Evolutionary conservation across 2,888 invertebrate genomes (phyloP), one percentile per base, ranked within the genome.

Genomic region (Rhagonycha fulva): DNA sequence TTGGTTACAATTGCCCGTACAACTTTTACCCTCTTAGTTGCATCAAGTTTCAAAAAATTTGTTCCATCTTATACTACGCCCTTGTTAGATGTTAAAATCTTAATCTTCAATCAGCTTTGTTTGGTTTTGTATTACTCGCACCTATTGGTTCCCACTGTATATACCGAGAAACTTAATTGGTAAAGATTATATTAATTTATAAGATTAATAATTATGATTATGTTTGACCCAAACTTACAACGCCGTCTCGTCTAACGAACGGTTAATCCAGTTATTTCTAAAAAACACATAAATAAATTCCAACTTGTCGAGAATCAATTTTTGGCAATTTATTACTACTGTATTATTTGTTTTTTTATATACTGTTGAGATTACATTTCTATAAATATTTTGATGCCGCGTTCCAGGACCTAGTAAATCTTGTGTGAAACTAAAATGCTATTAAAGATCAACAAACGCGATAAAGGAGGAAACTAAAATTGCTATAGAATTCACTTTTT

Each of bases 1-100:
- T 76, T 76, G 71, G 62, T 77, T 77, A 77, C 77, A 77, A 75
- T 63, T 74, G 72, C 69, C 70, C 66, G 12, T 63, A 24, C 66
- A 63, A 66, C n/a, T 70, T 63, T 76, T 73, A 68, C 71, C 71
- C 62, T 70, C 71, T 61, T 32, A 62, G 66, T 19, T 28, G 47
- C 7, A n/a, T n/a, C 47, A 7, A 47, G 7, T 2, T 47, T n/a
- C 7, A n/a, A 47, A 47, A 47, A 47, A n/a, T n/a, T 47, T 47
- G 47, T 47, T n/a, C 47, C 47, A n/a, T 47, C 47, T n/a, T 47
- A n/a, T n/a, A n/a, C 47, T n/a, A n/a, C 47, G 47, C 47, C 47
- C 47, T 47, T 47, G 47, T 5, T 47, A 47, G 11, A 9, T n/a
- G 47, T 5, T 47, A 47, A 5, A 9, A 9, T 47, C 47, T n/a